These are phyloP conservation scores for Marisa cornuarietis DNA, from an alignment of 1,140 invertebrate genomes.

Conservation along the genomic window DNA sequence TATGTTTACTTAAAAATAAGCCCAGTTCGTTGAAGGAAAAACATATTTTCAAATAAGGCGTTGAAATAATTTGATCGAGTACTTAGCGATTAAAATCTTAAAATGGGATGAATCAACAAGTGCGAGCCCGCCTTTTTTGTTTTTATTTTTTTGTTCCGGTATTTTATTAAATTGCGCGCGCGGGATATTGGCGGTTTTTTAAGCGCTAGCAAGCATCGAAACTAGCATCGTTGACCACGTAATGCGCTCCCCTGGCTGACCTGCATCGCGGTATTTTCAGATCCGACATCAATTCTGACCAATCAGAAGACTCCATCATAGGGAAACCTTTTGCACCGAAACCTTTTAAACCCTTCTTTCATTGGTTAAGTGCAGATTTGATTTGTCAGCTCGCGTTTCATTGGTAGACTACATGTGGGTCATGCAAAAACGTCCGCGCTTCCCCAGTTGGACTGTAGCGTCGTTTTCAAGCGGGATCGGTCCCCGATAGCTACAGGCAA, in stretches of 20 bases:
- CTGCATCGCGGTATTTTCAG: conserved; percentile 19
- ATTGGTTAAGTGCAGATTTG: conserved; percentile 6
- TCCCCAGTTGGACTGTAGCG: conserved; percentile 16
- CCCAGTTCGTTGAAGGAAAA: no score
- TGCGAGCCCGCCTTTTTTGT: no score
- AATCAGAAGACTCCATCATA: background rate
- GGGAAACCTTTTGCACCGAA: conserved; percentile 11
- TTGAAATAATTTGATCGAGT: no score
- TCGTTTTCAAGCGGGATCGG: conserved; percentile 19
- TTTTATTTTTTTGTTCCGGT: no score
- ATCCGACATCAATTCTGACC: conserved; percentile 7
- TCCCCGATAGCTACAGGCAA: conserved; percentile 4
- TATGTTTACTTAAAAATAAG: no score
- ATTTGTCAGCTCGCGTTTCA: conserved; percentile 10
- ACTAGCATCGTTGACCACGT: conserved; percentile 12
- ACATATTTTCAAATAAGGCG: no score
- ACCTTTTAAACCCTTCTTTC: background rate
- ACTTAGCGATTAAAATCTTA: no score
- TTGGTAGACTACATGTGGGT: conserved; percentile 17
- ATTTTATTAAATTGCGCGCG: no score
- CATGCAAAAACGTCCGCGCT: conserved; percentile 19
- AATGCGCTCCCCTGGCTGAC: conserved; percentile 22
- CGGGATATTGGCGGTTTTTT: no score
- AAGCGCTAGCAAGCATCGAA: no score
- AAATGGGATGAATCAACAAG: no score